These are phyloP conservation scores for Alviniconcha strummeri DNA, from an alignment of 2,888 invertebrate species.

Conservation along the genomic window DNA sequence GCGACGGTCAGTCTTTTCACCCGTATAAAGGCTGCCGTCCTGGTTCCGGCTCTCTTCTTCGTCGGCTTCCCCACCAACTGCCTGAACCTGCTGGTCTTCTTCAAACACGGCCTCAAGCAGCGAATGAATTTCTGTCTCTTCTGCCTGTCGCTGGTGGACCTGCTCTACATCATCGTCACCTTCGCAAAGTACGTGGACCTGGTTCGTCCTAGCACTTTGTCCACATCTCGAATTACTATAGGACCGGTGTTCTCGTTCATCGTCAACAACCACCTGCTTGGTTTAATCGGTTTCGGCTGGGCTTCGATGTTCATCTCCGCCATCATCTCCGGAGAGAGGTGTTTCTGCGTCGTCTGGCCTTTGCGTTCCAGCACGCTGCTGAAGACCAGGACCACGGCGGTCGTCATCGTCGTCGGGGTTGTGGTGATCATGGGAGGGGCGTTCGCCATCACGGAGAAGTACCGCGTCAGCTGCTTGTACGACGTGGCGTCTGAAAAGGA, in stretches of 20 bases:
- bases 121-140: conserved; percentile 13
- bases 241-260: not conserved
- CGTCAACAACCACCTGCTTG: not conserved
- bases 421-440: not conserved
- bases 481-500: not conserved
- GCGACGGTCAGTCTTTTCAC: not conserved
- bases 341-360: conserved; percentile 22
- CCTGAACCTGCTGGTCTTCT: conserved; percentile 1
- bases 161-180: not conserved
- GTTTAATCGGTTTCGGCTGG: not conserved
- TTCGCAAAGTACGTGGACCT: not conserved
- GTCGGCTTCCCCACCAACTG: conserved; percentile 10
- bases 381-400: conserved; percentile 1
- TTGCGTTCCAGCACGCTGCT: not conserved
- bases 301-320: conserved; percentile 3
- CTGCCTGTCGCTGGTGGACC: not conserved
- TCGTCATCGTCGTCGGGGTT: not conserved
- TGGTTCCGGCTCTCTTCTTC: not conserved
- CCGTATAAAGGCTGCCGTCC: not conserved
- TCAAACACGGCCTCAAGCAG: not conserved
- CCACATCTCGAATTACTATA: not conserved
- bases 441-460: not conserved
- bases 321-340: conserved; percentile 17
- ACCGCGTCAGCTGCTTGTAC: not conserved
- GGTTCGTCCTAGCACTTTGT: not conserved